Base-by-base conservation (phyloP, 2,888 invertebrate genomes). In the Campaea margaritaria region DNA sequence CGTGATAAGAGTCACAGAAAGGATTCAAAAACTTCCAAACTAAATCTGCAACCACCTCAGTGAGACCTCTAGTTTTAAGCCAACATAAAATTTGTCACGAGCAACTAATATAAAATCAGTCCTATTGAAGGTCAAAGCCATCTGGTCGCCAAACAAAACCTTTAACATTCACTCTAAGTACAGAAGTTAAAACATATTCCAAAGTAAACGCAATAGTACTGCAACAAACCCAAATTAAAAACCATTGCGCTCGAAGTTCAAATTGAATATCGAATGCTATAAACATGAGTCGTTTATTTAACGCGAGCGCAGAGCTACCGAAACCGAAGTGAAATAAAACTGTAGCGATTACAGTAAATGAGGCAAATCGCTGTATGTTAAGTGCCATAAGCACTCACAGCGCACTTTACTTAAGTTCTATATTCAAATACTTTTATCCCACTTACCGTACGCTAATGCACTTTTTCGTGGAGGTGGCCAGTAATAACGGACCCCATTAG, bases 391-490 rank as follows among this genome's bases (percentile, higher is more conserved):
- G 82, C 86, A 86, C 88, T 89, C 82, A 82, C 80, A 79, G 82
- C 79, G 83, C 83, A 85, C 86, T 87, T 86, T 83, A 83, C 87
- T 86, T 85, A 82, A 85, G 85, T 81, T 86, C 84, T 86, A 85
- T 89, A 89, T 90, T 89, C 88, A 88, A 90, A 91, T 89, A 88
- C 86, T 87, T 86, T 87, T 87, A 87, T 87, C 78, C 87, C 86
- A 87, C 85, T 90, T 82, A 87, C 82, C 72, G 81, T 79, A 83
- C 85, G 81, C 85, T 91, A 91, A 91, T 91, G 91, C 86, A 89
- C 84, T 91, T 90, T 90, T 91, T 89, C 85, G 81, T 85, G 72
- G 79, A 85, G 83, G 84, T 85, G 80, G 79, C 82, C 82, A 75
- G 87, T 89, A 90, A 89, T 89, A 88, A 86, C 78, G 75, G 76